A percentile compares a stretch with the other conserved stretches of the same genome.
Conservation (phyloP, 2,797 vertebrate species). For the Melanotaenia nigrans region DNA sequence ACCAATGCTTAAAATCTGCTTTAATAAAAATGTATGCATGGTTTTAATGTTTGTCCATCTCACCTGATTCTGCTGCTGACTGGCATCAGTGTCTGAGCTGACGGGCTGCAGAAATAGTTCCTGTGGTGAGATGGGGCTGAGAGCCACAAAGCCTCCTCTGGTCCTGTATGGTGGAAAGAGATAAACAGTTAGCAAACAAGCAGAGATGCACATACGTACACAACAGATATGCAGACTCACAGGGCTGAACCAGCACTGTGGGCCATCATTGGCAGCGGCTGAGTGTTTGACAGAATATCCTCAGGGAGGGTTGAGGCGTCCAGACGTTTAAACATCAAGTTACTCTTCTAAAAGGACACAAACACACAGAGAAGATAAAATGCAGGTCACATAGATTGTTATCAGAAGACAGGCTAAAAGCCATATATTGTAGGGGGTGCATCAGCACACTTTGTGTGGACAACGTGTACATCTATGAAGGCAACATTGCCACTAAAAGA, state of each 20-base stretch:
- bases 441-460: not conserved
- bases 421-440: not conserved
- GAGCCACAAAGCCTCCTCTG: conserved; percentile 89
- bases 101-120: conserved; percentile 93
- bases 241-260: conserved; percentile 92
- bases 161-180: conserved; percentile 82
- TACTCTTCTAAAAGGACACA: conserved; percentile 86
- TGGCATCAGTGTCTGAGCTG: conserved; percentile 75
- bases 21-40: conserved; percentile 1
- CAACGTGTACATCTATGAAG: no score
- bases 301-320: conserved; percentile 91
- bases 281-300: conserved; percentile 91
- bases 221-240: conserved; percentile 83
- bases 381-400: not conserved
- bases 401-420: not conserved
- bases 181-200: conserved; percentile 26
- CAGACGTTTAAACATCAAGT: conserved; percentile 93
- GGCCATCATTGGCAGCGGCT: conserved; percentile 90
- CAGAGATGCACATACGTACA: not conserved
- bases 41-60: conserved; percentile 56
- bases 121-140: conserved; percentile 95
- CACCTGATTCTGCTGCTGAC: conserved; percentile 88
- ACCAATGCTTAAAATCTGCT: not conserved
- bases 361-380: conserved; percentile 14
- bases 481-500: no score